These are phyloP conservation scores for Cyphomyrus discorhynchus DNA, from an alignment of 2,113 vertebrate species.

Conservation along the genomic window DNA sequence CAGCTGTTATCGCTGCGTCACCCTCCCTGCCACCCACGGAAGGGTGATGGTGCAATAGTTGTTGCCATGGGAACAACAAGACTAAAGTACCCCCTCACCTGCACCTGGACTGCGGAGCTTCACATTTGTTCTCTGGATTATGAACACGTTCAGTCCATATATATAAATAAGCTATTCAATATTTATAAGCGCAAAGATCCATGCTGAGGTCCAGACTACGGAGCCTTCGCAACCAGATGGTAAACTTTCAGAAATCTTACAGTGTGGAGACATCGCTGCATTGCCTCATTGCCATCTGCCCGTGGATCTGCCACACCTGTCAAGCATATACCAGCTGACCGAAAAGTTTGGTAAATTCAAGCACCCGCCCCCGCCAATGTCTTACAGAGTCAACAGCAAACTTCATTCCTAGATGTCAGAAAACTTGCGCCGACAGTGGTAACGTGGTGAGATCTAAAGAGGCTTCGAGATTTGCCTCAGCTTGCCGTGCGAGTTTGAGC, in stretches of 20 bases:
- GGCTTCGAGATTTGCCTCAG: background rate
- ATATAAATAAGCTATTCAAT: background rate
- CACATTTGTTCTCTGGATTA: background rate
- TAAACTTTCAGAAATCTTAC: background rate
- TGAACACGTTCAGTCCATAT: background rate
- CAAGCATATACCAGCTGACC: background rate
- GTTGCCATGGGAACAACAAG: background rate
- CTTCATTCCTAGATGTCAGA: background rate
- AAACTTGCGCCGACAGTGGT: background rate
- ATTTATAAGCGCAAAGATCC: background rate
- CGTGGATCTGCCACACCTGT: background rate
- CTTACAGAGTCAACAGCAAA: background rate
- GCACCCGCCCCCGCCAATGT: background rate
- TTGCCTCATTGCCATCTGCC: background rate
- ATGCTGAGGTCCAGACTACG: background rate
- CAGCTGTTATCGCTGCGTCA: background rate
- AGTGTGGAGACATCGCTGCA: background rate
- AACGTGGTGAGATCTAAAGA: background rate
- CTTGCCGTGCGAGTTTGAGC: background rate
- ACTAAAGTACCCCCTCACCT: background rate
- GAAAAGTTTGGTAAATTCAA: background rate
- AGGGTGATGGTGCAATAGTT: background rate
- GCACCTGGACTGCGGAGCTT: background rate
- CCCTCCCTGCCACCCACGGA: background rate
- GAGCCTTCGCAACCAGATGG: background rate